Percentiles rank a stretch among this genome's conserved stretches.
These are phyloP conservation scores for Cheilosia soror DNA, from an alignment of 2,888 invertebrate genomes.

Conservation along the genomic window DNA sequence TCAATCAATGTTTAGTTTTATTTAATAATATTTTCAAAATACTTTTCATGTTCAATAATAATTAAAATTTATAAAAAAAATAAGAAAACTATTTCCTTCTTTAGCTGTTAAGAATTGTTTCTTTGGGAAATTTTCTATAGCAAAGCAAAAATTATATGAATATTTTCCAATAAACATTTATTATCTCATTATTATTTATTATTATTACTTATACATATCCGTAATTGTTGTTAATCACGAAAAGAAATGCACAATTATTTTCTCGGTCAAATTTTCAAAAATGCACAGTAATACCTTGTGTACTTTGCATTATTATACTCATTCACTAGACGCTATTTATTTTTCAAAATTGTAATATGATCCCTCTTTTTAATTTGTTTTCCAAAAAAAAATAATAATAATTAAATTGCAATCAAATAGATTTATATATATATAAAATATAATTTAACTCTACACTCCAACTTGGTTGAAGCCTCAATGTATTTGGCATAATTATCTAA, in stretches of 20 bases:
- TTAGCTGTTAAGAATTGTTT: conserved; percentile 33
- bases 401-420: background rate
- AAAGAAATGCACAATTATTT: conserved; percentile 71
- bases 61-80: background rate
- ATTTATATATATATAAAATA: background rate
- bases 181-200: conserved; percentile 16
- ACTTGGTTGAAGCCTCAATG: conserved; percentile 48
- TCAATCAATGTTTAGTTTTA: conserved; percentile 29
- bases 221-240: conserved; percentile 62
- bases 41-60: conserved; percentile 27
- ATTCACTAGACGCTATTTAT: conserved; percentile 23
- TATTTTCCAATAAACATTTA: conserved; percentile 23
- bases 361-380: conserved; percentile 5
- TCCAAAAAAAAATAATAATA: conserved; percentile 23
- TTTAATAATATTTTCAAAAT: conserved; percentile 8
- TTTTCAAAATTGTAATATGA: conserved; percentile 26
- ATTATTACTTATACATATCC: background rate
- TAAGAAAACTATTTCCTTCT: conserved; percentile 13
- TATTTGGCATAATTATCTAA: conserved; percentile 23
- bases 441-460: conserved; percentile 58
- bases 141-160: background rate
- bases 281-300: conserved; percentile 36
- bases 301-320: conserved; percentile 51
- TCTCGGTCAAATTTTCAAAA: conserved; percentile 73
- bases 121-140: conserved; percentile 25